Evolutionary conservation across 2,888 invertebrate genomes (phyloP), one percentile per base, ranked within the genome.

Genomic region (Drosophila neonasuta): DNA sequence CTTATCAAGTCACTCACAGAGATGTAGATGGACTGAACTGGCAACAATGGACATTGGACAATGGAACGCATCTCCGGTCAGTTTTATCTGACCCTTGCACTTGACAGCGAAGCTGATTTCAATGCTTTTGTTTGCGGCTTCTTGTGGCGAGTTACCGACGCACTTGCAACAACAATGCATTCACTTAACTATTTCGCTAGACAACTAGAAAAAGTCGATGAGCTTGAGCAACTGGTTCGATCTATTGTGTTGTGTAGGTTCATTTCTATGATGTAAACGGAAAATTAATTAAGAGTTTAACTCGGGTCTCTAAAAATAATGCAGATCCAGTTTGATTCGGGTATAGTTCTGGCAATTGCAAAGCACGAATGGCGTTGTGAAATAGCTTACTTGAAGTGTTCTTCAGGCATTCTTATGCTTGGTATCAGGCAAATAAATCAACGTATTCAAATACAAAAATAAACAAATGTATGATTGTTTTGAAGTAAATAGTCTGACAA

Each of bases 401-500:
- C 24, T 24, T 24, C 6, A 24, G 24, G 6, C 24, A 24, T 24
- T 24, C 24, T 24, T 24, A 6, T 24, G 6, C 24, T 24, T 24
- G 24, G 24, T 24, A 24, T 24, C 24, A 24, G 24, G 24, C 24
- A 24, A 24, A 24, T 24, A 24, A 24, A 24, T 24, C 24, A 24
- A 0, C 24, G 1, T 24, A 24, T 24, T 24, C 6, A 24, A 24
- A 24, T 20, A 20, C 0, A 20, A 24, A 24, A 24, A 5, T 1
- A 24, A 24, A 24, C 30, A 50, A 42, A 44, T 51, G 67, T 55
- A 67, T 46, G 41, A 45, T 49, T 36, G 63, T 52, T 68, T 68
- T 55, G 50, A 83, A 83, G 77, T 80, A 65, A 74, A 79, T 82
- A 73, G 69, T 59, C 70, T 60, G 79, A 75, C 73, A 79, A 71